Base-by-base conservation (phyloP, 2,113 vertebrate species). In the Pipa parva region DNA sequence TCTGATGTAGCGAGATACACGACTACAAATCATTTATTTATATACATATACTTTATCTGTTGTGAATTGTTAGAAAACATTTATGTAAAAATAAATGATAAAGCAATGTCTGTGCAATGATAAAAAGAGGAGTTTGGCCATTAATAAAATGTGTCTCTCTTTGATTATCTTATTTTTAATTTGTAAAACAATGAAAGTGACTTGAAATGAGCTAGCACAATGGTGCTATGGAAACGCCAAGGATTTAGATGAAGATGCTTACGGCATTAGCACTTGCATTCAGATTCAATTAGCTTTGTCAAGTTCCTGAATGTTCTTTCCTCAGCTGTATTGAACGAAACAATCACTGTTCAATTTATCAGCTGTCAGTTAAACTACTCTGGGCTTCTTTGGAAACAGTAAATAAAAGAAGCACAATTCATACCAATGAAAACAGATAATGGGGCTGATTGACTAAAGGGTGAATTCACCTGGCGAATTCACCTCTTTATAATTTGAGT, bases 271-370 rank as follows among this genome's bases (percentile, higher is more conserved):
- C 13, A 22, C 48, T 68, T 68, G 56, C 33, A 59, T 59, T 50
- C 29, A 24, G 28, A 66, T 68, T 68, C 56, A 68, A 59, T 68
- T 36, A 68, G 22, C 2, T n/a, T n/a, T 37, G 45, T 50, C 17
- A 36, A 51, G 21, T n/a, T 68, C 26, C 31, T 58, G 45, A 68
- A 59, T 68, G 46, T 68, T 68, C 27, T 57, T 21, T 59, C 28
- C 56, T 50, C 31, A 12, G 31, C 17, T 42, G 29, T 68, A 59
- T 59, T 67, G 64, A 50, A 59, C 55, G 18, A 45, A 59, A 59
- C 63, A 50, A 59, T 68, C 45, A 45, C 56, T 59, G 22, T 17
- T 68, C 55, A 50, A 50, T 51, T 68, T 68, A 59, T 59, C 29
- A 68, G 22, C 63, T 59, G 64, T 67, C 42, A 67, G 55, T 18